Evolutionary conservation across 2,797 vertebrate species (phyloP).

Genomic region (Meriones psammophilus): DNA sequence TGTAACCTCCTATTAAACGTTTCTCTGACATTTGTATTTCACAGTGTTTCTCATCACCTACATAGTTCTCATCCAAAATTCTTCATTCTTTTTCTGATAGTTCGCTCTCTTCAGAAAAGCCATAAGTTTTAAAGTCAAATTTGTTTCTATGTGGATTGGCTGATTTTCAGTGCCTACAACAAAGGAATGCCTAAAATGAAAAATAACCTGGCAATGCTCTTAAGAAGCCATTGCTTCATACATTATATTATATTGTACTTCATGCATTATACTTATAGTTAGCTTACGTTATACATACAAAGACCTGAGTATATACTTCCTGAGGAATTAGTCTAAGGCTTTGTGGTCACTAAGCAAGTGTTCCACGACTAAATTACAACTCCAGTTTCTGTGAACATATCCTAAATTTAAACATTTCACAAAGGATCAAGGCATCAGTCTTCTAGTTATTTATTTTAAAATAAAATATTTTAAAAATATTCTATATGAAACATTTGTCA

Average conservation of each 20-base stretch:
- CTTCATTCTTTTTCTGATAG: not conserved
- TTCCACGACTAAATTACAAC: not conserved
- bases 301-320: not conserved
- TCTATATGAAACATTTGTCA: constrained; percentile 38
- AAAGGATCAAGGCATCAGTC: not conserved
- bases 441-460: constrained; percentile 16
- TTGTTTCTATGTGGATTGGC: not conserved
- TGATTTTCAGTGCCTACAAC: constrained; percentile 19
- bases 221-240: not conserved
- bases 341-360: not conserved
- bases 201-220: not conserved
- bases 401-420: not conserved
- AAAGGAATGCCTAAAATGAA: not conserved
- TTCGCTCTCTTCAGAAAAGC: constrained; percentile 18
- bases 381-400: not conserved
- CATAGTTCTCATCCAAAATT: not conserved
- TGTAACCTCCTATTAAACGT: not conserved
- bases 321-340: not conserved
- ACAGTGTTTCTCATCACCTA: not conserved
- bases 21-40: not conserved
- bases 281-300: no score
- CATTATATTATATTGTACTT: not conserved
- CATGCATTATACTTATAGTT: not conserved
- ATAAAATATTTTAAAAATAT: constrained; percentile 6
- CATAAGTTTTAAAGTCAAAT: constrained; percentile 9